A percentile compares a stretch with the other conserved stretches of the same genome.
Conservation (phyloP, 2,888 invertebrate species). For the Machimus rusticus region DNA sequence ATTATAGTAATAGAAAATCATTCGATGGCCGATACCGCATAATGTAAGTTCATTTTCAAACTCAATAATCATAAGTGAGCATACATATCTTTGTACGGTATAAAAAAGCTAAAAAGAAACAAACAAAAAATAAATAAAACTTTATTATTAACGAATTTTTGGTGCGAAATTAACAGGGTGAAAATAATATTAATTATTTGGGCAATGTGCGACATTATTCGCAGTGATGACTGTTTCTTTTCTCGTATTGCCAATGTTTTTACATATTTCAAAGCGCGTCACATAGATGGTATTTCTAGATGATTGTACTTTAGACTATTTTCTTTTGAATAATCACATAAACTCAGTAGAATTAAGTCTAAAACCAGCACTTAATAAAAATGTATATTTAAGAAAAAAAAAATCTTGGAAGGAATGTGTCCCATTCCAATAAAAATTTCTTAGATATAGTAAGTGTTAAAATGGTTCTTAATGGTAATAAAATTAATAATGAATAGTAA, state of each 20-base stretch:
- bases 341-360: neutral
- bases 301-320: neutral
- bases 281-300: neutral
- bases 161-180: constrained; percentile 31
- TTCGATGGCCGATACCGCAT: neutral
- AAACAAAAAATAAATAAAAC: neutral
- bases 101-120: neutral
- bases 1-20: neutral
- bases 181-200: neutral
- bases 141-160: neutral
- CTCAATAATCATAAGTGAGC: neutral
- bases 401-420: constrained; percentile 13
- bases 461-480: constrained; percentile 5
- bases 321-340: neutral
- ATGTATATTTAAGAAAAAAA: neutral
- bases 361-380: neutral
- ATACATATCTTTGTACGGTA: neutral
- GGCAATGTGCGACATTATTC: neutral
- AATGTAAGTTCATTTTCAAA: neutral
- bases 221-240: neutral
- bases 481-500: neutral
- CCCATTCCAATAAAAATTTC: neutral
- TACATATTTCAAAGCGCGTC: neutral
- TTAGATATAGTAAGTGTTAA: constrained; percentile 17
- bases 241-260: constrained; percentile 4